These are phyloP conservation scores for Hippocampus zosterae DNA, from an alignment of 2,113 vertebrate genomes.

Conservation along the genomic window DNA sequence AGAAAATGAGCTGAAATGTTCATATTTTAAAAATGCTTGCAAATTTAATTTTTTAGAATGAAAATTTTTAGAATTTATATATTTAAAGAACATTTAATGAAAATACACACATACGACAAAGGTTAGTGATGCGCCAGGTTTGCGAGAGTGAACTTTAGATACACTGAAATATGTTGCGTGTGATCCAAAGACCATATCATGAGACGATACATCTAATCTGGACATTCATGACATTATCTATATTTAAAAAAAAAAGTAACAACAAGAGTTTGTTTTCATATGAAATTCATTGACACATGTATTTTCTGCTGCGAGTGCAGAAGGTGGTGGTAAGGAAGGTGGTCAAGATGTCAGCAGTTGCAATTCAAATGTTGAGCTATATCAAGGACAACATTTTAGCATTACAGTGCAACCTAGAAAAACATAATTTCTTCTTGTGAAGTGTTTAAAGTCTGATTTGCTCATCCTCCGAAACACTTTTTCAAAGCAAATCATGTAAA, in stretches of 20 bases:
- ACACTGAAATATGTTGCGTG: not conserved
- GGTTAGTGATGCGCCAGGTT: not conserved
- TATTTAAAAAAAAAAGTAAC: not conserved
- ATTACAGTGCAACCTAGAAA: not conserved
- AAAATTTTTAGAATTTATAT: not conserved
- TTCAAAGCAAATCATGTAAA: too few species aligned
- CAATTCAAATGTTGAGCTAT: not conserved
- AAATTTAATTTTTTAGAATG: too few species aligned
- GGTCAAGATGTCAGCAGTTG: not conserved
- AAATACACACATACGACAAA: not conserved
- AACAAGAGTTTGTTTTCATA: not conserved
- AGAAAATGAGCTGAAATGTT: slow-evolving; percentile 61
- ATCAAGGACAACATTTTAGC: not conserved
- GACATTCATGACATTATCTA: not conserved
- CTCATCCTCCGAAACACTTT: too few species aligned
- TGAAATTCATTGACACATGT: not conserved
- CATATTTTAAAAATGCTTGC: not conserved
- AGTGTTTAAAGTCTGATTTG: too few species aligned
- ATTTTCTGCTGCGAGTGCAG: not conserved
- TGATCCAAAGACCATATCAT: not conserved
- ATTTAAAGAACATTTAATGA: not conserved
- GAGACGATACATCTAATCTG: not conserved
- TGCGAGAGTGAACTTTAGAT: slow-evolving; percentile 1
- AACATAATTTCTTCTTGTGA: too few species aligned
- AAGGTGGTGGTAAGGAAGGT: not conserved